These are phyloP conservation scores for Dendrocincla fuliginosa DNA, from an alignment of 2,797 vertebrate genomes.

Conservation along the genomic window DNA sequence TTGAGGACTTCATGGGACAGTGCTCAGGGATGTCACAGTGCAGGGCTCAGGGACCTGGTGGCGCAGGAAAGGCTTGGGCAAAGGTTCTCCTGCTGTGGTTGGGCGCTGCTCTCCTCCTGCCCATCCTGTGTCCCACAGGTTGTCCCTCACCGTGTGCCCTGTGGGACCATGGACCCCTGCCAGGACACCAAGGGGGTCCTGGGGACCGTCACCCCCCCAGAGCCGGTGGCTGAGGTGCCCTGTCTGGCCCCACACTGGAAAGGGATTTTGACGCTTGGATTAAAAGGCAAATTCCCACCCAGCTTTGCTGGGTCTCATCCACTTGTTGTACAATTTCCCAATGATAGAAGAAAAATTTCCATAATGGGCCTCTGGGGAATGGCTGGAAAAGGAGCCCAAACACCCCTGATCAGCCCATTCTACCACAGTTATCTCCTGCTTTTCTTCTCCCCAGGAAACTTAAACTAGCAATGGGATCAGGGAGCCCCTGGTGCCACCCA, in stretches of 20 bases:
- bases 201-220: neutral
- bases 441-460: constrained; percentile 71
- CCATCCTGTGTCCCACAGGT: rapidly evolving
- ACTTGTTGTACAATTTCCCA: constrained; percentile 81
- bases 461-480: constrained; percentile 4
- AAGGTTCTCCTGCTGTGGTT: neutral
- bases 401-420: constrained; percentile 74
- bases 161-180: neutral
- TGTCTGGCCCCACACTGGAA: constrained; percentile 66
- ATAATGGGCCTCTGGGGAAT: constrained; percentile 81
- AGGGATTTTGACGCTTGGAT: constrained; percentile 85
- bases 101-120: neutral
- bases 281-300: constrained; percentile 92
- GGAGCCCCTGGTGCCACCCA: neutral
- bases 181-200: neutral
- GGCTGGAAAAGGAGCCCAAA: constrained; percentile 78
- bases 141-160: rapidly evolving
- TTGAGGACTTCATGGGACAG: rapidly evolving
- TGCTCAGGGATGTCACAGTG: rapidly evolving
- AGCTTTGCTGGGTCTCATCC: constrained; percentile 87
- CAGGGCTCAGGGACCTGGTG: neutral
- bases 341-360: constrained; percentile 87
- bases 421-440: constrained; percentile 71
- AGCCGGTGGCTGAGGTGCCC: neutral
- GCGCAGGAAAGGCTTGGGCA: neutral